Evolutionary conservation across 1,140 invertebrate genomes (phyloP), one percentile per base, ranked within the genome.

Genomic region (Trachymyrmex cornetzi): DNA sequence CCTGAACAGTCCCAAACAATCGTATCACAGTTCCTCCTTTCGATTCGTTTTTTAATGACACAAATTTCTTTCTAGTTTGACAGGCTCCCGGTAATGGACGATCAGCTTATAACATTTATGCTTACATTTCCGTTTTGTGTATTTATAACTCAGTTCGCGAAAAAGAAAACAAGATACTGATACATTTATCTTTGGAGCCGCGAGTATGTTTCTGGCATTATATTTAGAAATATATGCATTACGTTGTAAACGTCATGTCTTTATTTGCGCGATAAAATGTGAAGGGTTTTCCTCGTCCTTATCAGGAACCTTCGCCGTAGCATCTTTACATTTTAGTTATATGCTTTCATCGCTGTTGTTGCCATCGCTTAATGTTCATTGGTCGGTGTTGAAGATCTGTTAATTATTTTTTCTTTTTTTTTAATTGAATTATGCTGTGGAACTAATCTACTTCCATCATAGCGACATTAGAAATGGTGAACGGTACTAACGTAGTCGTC

Each of bases 401-500:
- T 61, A 50, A 9, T 69, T 67, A 30, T 59, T 16, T 38, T 57
- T 64, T 6, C 19, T 71, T 48, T 48, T 77, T 61, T 55, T 3
- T 77, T 38, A 53, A n/a, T 55, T 24, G 7, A 66, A 66, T 79
- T 50, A 34, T 57, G 80, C 80, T 84, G 14, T 84, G 38, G 38
- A 57, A 84, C 69, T 84, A 75, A 84, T 84, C 55, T 84, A 75
- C 34, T 55, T 81, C n/a, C 59, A 59, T 84, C 74, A 66, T 48
- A 74, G 71, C 74, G 75, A 80, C 59, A 79, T 88, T 69, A 72
- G 22, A 89, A 38, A 50, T 44, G 82, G 86, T 85, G 80, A 87
- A 85, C 77, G 71, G 55, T 90, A 67, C 55, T 87, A 85, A 89
- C 89, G 79, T 89, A 87, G 67, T 90, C 88, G 71, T 82, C 44